These are phyloP conservation scores for Saguinus midas DNA, from an alignment of 2,113 vertebrate species.

Conservation along the genomic window DNA sequence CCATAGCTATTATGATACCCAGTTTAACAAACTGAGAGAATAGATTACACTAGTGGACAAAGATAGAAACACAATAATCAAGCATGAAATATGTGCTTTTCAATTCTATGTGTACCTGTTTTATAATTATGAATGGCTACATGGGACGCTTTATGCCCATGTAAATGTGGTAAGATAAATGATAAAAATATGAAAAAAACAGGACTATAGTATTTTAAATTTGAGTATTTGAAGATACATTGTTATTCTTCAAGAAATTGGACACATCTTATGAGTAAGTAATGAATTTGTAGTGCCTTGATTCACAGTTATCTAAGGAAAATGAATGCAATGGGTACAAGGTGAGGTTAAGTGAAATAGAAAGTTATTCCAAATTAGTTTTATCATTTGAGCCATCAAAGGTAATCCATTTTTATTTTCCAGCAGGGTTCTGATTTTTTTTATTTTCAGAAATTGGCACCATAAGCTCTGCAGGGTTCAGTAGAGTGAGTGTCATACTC, in stretches of 20 bases:
- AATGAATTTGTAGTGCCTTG: neutral
- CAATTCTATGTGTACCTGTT: neutral
- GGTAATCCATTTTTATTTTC: neutral
- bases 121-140: neutral
- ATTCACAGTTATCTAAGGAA: neutral
- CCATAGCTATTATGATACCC: neutral
- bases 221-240: neutral
- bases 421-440: neutral
- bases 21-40: neutral
- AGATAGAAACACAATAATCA: neutral
- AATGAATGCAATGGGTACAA: neutral
- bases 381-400: neutral
- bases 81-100: neutral
- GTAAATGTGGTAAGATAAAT: neutral
- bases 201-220: neutral
- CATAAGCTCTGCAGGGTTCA: neutral
- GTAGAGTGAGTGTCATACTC: neutral
- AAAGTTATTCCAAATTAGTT: neutral
- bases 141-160: neutral
- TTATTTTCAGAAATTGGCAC: neutral
- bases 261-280: neutral
- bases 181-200: neutral
- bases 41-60: neutral
- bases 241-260: neutral
- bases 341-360: neutral